Conservation (phyloP, 2,888 invertebrate genomes). For the Adelphocoris suturalis region DNA sequence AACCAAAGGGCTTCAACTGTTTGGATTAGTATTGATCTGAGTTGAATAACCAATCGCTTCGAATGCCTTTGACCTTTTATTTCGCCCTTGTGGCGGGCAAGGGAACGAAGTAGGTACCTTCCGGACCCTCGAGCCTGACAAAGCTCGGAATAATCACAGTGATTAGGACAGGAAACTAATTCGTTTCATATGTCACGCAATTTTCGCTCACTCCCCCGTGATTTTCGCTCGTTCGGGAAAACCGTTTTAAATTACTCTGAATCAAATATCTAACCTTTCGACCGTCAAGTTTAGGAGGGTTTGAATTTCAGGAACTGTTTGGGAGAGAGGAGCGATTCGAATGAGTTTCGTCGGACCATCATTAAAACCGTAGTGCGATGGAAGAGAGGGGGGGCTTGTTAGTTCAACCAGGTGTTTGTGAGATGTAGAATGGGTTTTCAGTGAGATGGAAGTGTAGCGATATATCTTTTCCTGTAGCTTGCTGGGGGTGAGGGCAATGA, state of each 20-base stretch:
- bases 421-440: slow-evolving; percentile 65
- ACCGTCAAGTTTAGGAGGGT: slow-evolving; percentile 21
- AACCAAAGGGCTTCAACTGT: slow-evolving; percentile 22
- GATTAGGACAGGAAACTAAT: slow-evolving; percentile 28
- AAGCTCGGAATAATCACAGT: background rate
- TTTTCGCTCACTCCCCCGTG: background rate
- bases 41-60: background rate
- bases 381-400: slow-evolving; percentile 36
- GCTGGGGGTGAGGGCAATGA: slow-evolving; percentile 32
- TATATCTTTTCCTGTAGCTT: slow-evolving; percentile 56
- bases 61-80: slow-evolving; percentile 23
- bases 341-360: slow-evolving; percentile 41
- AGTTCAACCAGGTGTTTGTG: slow-evolving; percentile 63
- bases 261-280: slow-evolving; percentile 24
- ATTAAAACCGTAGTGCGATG: slow-evolving; percentile 30
- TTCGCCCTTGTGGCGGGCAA: background rate
- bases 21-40: slow-evolving; percentile 18
- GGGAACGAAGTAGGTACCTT: background rate
- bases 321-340: slow-evolving; percentile 28
- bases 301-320: slow-evolving; percentile 16
- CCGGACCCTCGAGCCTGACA: background rate
- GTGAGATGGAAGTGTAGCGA: slow-evolving; percentile 65
- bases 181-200: slow-evolving; percentile 28
- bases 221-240: background rate
- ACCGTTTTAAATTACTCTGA: background rate